Evolutionary conservation across 92 coral and sea anemone genomes (phyloP), one percentile per base, ranked within the genome.

Genomic region (Phymanthus crucifer): DNA sequence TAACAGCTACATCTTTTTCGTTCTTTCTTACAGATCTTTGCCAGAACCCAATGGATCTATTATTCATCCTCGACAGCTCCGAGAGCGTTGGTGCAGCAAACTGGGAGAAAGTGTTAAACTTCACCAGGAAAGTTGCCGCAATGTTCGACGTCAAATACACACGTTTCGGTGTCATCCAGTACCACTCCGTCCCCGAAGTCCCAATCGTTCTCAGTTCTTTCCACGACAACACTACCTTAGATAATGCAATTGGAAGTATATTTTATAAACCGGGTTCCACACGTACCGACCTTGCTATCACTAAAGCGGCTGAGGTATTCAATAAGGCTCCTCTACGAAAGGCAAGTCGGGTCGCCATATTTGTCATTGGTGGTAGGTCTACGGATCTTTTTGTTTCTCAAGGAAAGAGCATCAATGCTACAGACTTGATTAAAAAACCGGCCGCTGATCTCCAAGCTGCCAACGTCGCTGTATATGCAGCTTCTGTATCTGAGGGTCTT

Each of bases 41-140:
- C 43, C 54, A 88, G 43, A 90, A 95, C 19, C 95, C 98, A 4
- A 84, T 87, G 71, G 98, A 95, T 80, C 78, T 95, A 35, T 83
- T 95, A 33, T 86, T 93, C 52, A 89, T 90, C 48, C 88, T 95
- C 31, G 98, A 95, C 83, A 95, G 98, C 69, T 95, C 98, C 31
- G 97, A 95, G 77, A 93, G 91, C 75, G 84, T 93, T 52, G 93
- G 95, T 18, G 88, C 80, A 27, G 83, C 76, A n/a, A 95, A 95
- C 88, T 95, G 97, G 97, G 74, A 84, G 4, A 90, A 87, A 47
- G 68, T 93, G 14, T 32, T 93, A 45, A 89, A 89, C 36, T 83
- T 85, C 75, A 87, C 98, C 12, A 80, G 43, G 56, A 80, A 80
- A 5, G 84, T 95, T 23, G 90, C 87, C 19, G 66, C 87, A 6